These are phyloP conservation scores for Drosophila setifemur DNA, from an alignment of 1,140 invertebrate species.

Conservation along the genomic window DNA sequence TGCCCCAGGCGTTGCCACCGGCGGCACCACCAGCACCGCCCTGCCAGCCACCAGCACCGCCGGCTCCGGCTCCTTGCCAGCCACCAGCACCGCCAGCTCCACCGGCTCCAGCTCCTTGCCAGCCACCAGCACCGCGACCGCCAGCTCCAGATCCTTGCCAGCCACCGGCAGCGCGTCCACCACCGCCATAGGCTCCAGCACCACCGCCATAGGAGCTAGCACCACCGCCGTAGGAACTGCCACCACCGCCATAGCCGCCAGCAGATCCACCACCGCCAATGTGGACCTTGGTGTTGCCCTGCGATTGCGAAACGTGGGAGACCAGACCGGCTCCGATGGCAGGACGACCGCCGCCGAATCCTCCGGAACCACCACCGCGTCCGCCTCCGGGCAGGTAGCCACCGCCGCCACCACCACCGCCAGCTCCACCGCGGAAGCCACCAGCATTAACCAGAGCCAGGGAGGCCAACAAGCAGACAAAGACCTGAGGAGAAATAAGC, in stretches of 20 bases:
- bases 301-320: slow-evolving; percentile 59
- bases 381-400: slow-evolving; percentile 46
- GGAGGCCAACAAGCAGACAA: slow-evolving; percentile 60
- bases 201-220: not conserved
- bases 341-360: slow-evolving; percentile 37
- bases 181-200: slow-evolving; percentile 6
- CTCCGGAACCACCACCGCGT: slow-evolving; percentile 37
- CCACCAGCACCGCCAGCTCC: slow-evolving; percentile 42
- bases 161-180: slow-evolving; percentile 21
- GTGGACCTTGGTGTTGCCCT: slow-evolving; percentile 66
- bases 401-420: slow-evolving; percentile 48
- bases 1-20: slow-evolving; percentile 60
- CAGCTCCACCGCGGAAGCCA: slow-evolving; percentile 53
- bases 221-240: not conserved
- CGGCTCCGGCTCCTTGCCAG: slow-evolving; percentile 36
- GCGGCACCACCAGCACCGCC: slow-evolving; percentile 45
- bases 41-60: slow-evolving; percentile 23
- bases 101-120: slow-evolving; percentile 39
- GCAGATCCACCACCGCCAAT: slow-evolving; percentile 37
- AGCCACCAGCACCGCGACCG: slow-evolving; percentile 37
- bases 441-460: slow-evolving; percentile 64
- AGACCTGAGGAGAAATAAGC: slow-evolving; percentile 36
- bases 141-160: slow-evolving; percentile 23
- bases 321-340: slow-evolving; percentile 50
- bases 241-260: slow-evolving; percentile 11